Conservation (phyloP, 2,113 vertebrate genomes). For the Ctenomys sociabilis region DNA sequence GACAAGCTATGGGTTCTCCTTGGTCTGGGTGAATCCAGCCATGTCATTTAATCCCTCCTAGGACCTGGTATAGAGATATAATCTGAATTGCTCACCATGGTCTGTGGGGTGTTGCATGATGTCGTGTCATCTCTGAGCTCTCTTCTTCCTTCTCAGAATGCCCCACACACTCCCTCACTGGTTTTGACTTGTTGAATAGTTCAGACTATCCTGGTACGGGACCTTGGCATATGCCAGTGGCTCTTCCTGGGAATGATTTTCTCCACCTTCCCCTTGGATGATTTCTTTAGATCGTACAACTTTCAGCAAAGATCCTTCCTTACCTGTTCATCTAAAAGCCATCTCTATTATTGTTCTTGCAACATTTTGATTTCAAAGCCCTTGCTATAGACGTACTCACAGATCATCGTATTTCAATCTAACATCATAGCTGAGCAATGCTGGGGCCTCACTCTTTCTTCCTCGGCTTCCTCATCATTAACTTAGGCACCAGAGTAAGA, state of each 20-base stretch:
- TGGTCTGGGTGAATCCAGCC: background rate
- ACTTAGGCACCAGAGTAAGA: background rate
- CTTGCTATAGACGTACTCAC: rapidly evolving
- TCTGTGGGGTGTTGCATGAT: background rate
- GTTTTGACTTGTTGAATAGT: background rate
- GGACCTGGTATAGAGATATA: background rate
- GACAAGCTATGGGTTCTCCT: background rate
- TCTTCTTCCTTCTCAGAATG: background rate
- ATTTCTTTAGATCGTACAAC: background rate
- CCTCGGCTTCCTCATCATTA: background rate
- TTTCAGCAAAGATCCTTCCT: background rate
- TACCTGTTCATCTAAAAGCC: background rate
- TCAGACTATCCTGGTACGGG: background rate
- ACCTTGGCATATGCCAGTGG: background rate
- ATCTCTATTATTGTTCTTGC: background rate
- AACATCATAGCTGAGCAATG: rapidly evolving
- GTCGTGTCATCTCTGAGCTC: background rate
- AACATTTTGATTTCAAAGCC: background rate
- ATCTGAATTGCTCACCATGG: background rate
- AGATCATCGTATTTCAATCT: background rate
- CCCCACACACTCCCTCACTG: background rate
- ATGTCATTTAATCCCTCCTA: background rate
- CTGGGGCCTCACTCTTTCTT: background rate
- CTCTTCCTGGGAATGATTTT: background rate
- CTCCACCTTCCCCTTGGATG: background rate